Conservation (phyloP, 2,113 vertebrate species). For the Centropus unirufus region DNA sequence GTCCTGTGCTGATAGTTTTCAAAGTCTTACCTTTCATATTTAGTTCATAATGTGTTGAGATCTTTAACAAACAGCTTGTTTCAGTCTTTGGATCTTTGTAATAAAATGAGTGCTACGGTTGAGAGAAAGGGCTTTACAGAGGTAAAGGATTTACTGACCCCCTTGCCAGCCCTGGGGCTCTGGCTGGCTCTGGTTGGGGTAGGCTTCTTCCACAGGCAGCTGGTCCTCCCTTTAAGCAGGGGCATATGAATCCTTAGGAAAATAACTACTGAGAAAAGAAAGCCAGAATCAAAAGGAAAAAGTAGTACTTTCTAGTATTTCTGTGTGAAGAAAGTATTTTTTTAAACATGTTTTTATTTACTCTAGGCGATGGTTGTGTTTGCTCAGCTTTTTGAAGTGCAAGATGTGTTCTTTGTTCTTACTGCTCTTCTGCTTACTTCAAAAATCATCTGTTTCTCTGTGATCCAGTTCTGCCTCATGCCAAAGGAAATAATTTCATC, state of each 20-base stretch:
- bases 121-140: background rate
- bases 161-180: background rate
- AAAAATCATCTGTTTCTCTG: background rate
- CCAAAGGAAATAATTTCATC: background rate
- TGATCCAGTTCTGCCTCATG: background rate
- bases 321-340: background rate
- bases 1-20: background rate
- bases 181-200: background rate
- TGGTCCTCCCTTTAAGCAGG: background rate
- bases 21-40: conserved; percentile 22
- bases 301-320: background rate
- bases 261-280: background rate
- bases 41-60: background rate
- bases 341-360: background rate
- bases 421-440: background rate
- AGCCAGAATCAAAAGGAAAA: background rate
- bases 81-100: background rate
- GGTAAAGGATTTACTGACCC: background rate
- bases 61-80: background rate
- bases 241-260: background rate
- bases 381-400: background rate
- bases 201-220: background rate
- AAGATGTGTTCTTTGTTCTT: background rate
- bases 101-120: background rate
- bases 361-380: background rate